phyloP scores from a whole-genome alignment of 2,888 invertebrate genomes.

The Candidula unifasciata region DNA sequence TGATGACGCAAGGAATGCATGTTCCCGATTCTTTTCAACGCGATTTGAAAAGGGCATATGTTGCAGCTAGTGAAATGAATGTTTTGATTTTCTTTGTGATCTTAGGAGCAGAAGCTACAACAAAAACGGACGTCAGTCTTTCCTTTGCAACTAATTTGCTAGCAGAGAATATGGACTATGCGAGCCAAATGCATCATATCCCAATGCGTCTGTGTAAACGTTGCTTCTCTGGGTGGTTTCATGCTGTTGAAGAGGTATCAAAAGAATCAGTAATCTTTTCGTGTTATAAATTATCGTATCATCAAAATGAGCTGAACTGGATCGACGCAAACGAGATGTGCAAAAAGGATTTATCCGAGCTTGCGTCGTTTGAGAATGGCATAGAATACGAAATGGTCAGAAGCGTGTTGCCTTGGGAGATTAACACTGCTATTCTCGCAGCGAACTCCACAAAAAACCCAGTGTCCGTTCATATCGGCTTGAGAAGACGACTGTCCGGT shows the following conservation, averaged over 20 bases:
- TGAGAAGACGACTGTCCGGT: not conserved
- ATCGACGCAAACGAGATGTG: conserved; percentile 31
- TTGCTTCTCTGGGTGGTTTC: conserved; percentile 31
- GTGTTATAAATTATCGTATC: conserved; percentile 9
- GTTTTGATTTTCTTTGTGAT: not conserved
- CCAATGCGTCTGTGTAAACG: conserved; percentile 1
- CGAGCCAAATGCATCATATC: not conserved
- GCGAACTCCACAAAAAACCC: not conserved
- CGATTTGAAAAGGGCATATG: not conserved
- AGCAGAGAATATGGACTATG: not conserved
- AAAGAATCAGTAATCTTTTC: not conserved
- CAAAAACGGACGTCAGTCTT: not conserved
- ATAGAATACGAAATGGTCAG: not conserved
- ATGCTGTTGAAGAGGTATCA: not conserved
- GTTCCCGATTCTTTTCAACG: not conserved
- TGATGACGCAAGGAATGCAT: not conserved
- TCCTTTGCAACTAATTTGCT: not conserved
- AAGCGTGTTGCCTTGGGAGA: not conserved
- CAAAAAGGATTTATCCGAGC: not conserved
- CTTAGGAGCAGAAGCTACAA: not conserved
- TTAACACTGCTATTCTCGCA: not conserved
- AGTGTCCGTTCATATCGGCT: conserved; percentile 16
- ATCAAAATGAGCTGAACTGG: not conserved
- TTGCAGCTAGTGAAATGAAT: not conserved
- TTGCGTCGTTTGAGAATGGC: conserved; percentile 12